phyloP scores from a whole-genome alignment of 2,113 vertebrate species.

The Carassius carassius region DNA sequence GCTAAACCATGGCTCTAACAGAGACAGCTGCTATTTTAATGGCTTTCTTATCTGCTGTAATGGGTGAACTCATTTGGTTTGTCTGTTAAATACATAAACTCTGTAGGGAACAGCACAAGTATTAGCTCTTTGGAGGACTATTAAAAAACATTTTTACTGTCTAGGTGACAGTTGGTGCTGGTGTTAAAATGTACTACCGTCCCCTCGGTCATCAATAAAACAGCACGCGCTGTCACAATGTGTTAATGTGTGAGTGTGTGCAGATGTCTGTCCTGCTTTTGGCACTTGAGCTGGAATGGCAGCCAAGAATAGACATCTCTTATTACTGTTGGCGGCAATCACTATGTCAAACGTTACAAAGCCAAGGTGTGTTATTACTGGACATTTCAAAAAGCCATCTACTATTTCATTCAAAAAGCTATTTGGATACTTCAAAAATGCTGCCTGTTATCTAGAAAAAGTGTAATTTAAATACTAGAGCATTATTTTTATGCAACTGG shows the following conservation, averaged over 20 bases:
- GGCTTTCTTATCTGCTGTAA: slow-evolving; percentile 25
- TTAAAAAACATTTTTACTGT: slow-evolving; percentile 4
- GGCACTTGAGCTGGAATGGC: slow-evolving; percentile 31
- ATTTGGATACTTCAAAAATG: not conserved
- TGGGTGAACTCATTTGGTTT: not conserved
- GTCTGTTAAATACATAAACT: not conserved
- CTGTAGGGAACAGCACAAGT: not conserved
- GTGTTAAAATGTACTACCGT: not conserved
- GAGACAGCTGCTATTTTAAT: not conserved
- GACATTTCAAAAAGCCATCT: slow-evolving; percentile 10
- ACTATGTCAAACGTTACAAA: slow-evolving; percentile 6
- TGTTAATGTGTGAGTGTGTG: slow-evolving; percentile 4
- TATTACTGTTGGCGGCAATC: slow-evolving; percentile 30
- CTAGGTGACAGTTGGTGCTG: slow-evolving; percentile 7
- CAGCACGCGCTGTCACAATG: slow-evolving; percentile 3
- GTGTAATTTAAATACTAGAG: not conserved
- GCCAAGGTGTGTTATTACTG: not conserved
- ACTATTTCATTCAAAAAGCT: not conserved
- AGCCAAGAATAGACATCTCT: slow-evolving; percentile 42
- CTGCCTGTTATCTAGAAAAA: not conserved
- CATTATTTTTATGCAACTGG: not conserved
- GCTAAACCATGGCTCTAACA: not conserved
- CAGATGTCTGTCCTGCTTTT: slow-evolving; percentile 27
- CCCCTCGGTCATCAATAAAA: slow-evolving; percentile 13
- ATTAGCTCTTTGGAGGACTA: not conserved